These are phyloP conservation scores for Celastrina argiolus DNA, from an alignment of 2,888 invertebrate species.

Conservation along the genomic window DNA sequence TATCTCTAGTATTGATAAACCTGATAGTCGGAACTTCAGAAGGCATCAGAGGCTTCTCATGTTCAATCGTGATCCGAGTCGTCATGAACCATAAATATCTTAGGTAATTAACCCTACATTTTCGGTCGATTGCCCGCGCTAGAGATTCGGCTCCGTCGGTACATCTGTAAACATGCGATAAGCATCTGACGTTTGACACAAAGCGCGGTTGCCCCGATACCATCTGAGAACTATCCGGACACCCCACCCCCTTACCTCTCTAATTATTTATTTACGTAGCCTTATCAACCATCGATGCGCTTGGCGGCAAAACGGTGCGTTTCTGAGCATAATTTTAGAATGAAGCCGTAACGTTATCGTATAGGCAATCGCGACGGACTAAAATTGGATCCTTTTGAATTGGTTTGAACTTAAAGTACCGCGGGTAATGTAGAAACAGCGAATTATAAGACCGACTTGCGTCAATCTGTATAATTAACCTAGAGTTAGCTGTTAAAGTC, in stretches of 20 bases:
- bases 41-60: neutral
- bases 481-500: no score
- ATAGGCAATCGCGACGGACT: constrained; percentile 65
- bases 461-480: no score
- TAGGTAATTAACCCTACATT: constrained; percentile 63
- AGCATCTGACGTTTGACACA: constrained; percentile 77
- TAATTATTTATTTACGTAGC: constrained; percentile 75
- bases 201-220: constrained; percentile 73
- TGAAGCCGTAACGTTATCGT: constrained; percentile 56
- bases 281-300: constrained; percentile 74
- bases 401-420: neutral
- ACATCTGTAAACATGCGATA: constrained; percentile 77
- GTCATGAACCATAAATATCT: constrained; percentile 32
- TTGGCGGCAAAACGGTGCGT: constrained; percentile 63
- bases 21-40: neutral
- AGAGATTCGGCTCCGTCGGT: constrained; percentile 65
- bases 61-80: constrained; percentile 6
- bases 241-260: constrained; percentile 51
- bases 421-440: no score
- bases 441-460: no score
- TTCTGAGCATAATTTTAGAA: constrained; percentile 70
- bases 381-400: constrained; percentile 41
- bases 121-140: constrained; percentile 62
- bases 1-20: neutral
- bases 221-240: constrained; percentile 69